These are phyloP conservation scores for Epinotia bilunana DNA, from an alignment of 2,888 invertebrate genomes.

Conservation along the genomic window DNA sequence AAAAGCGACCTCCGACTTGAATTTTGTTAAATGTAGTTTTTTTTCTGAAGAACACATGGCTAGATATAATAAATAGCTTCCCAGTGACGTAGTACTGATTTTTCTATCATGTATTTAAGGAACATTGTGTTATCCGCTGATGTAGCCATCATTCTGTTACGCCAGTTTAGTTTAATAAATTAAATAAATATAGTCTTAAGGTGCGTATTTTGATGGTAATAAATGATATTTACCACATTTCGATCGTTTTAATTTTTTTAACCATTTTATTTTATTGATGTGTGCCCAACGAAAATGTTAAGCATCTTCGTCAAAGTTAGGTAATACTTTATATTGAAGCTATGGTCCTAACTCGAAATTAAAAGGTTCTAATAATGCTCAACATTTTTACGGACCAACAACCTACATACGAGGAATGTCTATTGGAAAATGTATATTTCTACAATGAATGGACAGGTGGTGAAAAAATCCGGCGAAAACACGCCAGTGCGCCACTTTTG, in stretches of 20 bases:
- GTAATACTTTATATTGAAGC: too few species aligned
- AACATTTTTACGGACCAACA: too few species aligned
- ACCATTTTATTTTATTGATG: not conserved
- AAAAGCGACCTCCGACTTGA: not conserved
- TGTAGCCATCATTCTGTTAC: conserved; percentile 65
- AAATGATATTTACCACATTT: conserved; percentile 71
- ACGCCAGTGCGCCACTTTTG: too few species aligned
- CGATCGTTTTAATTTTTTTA: conserved; percentile 51
- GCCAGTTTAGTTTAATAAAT: conserved; percentile 75
- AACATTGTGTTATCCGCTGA: conserved; percentile 42
- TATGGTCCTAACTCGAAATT: too few species aligned
- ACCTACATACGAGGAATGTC: too few species aligned
- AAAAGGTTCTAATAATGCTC: too few species aligned
- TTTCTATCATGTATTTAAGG: conserved; percentile 49
- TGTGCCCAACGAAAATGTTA: too few species aligned
- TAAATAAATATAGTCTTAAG: conserved; percentile 72
- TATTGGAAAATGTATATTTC: too few species aligned
- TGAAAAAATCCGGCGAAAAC: too few species aligned
- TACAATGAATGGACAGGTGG: too few species aligned
- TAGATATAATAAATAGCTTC: conserved; percentile 35
- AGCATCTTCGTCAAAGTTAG: too few species aligned
- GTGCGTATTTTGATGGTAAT: conserved; percentile 77
- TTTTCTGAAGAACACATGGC: not conserved
- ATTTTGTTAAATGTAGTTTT: not conserved
- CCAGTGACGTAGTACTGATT: conserved; percentile 61